These are phyloP conservation scores for Callyntrura sp. DNA, from an alignment of 2,888 invertebrate species.

Conservation along the genomic window DNA sequence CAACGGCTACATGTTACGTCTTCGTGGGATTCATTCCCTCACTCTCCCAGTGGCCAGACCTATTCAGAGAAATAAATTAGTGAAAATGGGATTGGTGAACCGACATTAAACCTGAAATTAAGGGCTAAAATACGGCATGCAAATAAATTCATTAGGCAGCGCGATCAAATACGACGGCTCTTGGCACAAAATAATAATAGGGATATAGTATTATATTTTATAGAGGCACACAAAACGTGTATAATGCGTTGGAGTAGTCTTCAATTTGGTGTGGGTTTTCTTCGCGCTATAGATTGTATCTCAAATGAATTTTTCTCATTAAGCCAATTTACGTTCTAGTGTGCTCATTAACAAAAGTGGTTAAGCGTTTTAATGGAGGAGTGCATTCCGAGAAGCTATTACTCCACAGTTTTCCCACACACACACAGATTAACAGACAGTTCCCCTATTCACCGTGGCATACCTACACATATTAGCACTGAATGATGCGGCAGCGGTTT, in stretches of 20 bases:
- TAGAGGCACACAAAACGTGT: too few species aligned
- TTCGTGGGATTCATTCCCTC: too few species aligned
- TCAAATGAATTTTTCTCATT: conserved; percentile 71
- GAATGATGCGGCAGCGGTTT: too few species aligned
- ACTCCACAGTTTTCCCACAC: conserved; percentile 17
- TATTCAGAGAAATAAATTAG: conserved; percentile 67
- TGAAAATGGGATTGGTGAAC: conserved; percentile 66
- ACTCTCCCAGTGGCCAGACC: conserved; percentile 52
- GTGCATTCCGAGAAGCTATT: conserved; percentile 44
- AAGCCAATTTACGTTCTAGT: conserved; percentile 71
- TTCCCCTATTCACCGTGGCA: too few species aligned
- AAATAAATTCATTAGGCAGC: conserved; percentile 72
- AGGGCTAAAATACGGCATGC: conserved; percentile 39
- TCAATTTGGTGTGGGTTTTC: not conserved
- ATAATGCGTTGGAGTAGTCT: conserved; percentile 31
- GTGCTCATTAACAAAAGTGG: conserved; percentile 62
- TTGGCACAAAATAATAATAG: conserved; percentile 62
- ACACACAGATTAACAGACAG: too few species aligned
- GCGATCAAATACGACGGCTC: conserved; percentile 63
- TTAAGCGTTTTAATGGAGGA: conserved; percentile 57
- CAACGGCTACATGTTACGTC: not conserved
- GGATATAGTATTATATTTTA: too few species aligned
- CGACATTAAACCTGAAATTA: conserved; percentile 76
- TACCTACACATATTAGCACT: too few species aligned
- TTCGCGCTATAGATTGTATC: conserved; percentile 46